Base-by-base conservation (phyloP, 1,140 invertebrate genomes). In the Aphaenogaster ashmeadi region DNA sequence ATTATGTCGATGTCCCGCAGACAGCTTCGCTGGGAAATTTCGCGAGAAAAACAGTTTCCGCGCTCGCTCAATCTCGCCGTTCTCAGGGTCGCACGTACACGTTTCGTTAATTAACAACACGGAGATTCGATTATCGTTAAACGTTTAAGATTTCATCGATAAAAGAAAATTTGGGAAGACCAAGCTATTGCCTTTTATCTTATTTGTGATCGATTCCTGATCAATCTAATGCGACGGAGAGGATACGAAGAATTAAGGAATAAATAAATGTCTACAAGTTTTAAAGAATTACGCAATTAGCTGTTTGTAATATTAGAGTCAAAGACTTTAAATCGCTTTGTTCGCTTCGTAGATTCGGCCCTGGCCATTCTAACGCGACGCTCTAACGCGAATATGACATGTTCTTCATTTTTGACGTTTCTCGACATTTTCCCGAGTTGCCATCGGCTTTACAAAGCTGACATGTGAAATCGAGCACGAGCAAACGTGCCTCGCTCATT, bases 391-490 rank as follows among this genome's bases (percentile, higher is more conserved):
- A 69, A 71, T 18, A 11, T 84, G 54, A 84, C 41, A 7, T 66
- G 33, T 75, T 33, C 69, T 84, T 47, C 41, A 41, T 75, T 75
- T 60, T 27, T 74, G 41, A 74, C 7, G 8, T 74, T 83, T 58
- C 15, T n/a, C 36, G n/a, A 84, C 6, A 18, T 38, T 84, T 60
- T 84, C 62, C 41, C 54, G 33, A 58, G 41, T 74, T 27, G 56
- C 27, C 27, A 33, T 60, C 38, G 4, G 33, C 47, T 69, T 54
- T 41, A 44, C 38, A 83, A 74, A 58, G 18, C 8, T 83, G 80
- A 84, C 80, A 75, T 21, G 80, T 84, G 80, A 84, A 84, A 84
- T 75, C 69, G 54, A 58, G 69, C 36, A 74, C 80, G 41, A 60
- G 3, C 33, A 41, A 84, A 50, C 27, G n/a, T 41, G 54, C n/a